Evolutionary conservation across 2,113 vertebrate species (phyloP).

Genomic region (western clawed frog (Xenopus tropicalis)): UCB_Xtro_10.0 CM004449.2:83812501-83813000

Average conservation of each 20-base stretch:
- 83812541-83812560: too few species aligned
- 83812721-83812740: constrained; percentile 28
- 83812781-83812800: neutral
- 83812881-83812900: constrained; percentile 58
- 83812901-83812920: constrained; percentile 60
- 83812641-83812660: too few species aligned
- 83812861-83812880: constrained; percentile 61
- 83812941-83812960: constrained; percentile 62
- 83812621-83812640: too few species aligned
- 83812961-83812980: constrained; percentile 62
- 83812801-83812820: neutral
- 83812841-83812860: constrained; percentile 51
- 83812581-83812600: too few species aligned
- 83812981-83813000: constrained; percentile 63
- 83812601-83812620: too few species aligned
- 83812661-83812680: too few species aligned
- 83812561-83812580: too few species aligned
- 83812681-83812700: neutral
- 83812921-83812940: constrained; percentile 56
- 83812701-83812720: neutral
- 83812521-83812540: too few species aligned
- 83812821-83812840: constrained; percentile 16
- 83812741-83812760: constrained; percentile 17
- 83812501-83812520: too few species aligned
- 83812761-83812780: constrained; percentile 23